Percentiles rank a stretch among this genome's conserved stretches.
phyloP scores from a whole-genome alignment of 2,888 invertebrate genomes.

The Meganola albula region DNA sequence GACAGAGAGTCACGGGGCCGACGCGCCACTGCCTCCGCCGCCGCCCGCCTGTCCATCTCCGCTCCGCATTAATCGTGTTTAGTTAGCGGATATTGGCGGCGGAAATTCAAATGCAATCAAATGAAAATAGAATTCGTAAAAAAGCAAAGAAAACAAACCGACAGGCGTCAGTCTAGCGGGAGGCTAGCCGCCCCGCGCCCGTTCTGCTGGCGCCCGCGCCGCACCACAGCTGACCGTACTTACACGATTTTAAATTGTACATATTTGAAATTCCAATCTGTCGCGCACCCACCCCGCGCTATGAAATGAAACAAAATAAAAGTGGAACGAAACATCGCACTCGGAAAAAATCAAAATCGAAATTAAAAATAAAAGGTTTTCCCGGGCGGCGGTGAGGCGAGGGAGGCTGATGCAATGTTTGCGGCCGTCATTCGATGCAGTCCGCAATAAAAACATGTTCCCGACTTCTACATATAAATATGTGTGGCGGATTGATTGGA shows the following conservation, averaged over 20 bases:
- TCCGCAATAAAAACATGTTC: conserved; percentile 72
- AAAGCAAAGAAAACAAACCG: conserved; percentile 75
- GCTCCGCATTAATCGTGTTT: conserved; percentile 78
- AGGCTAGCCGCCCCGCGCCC: conserved; percentile 42
- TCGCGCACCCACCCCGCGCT: conserved; percentile 75
- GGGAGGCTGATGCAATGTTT: conserved; percentile 73
- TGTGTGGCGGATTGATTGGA: conserved; percentile 76
- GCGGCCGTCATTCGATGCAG: conserved; percentile 75
- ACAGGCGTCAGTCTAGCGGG: conserved; percentile 76
- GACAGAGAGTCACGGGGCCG: conserved; percentile 53
- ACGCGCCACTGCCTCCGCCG: conserved; percentile 32
- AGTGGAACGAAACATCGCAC: conserved; percentile 65
- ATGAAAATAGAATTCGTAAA: conserved; percentile 77
- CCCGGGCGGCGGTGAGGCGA: conserved; percentile 53
- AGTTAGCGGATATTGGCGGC: conserved; percentile 78
- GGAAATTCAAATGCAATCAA: conserved; percentile 79
- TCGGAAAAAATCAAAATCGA: conserved; percentile 76
- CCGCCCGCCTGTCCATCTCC: conserved; percentile 68
- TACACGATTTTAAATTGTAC: conserved; percentile 79
- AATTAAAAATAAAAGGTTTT: conserved; percentile 75
- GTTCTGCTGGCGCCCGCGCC: conserved; percentile 38
- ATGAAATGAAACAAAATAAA: conserved; percentile 79
- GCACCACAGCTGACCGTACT: conserved; percentile 69
- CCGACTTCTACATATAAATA: conserved; percentile 70
- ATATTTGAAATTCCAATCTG: conserved; percentile 78